A percentile compares a stretch with the other conserved stretches of the same genome.
Conservation (phyloP, 2,797 vertebrate species). For the Malacoctenus gilli region DNA sequence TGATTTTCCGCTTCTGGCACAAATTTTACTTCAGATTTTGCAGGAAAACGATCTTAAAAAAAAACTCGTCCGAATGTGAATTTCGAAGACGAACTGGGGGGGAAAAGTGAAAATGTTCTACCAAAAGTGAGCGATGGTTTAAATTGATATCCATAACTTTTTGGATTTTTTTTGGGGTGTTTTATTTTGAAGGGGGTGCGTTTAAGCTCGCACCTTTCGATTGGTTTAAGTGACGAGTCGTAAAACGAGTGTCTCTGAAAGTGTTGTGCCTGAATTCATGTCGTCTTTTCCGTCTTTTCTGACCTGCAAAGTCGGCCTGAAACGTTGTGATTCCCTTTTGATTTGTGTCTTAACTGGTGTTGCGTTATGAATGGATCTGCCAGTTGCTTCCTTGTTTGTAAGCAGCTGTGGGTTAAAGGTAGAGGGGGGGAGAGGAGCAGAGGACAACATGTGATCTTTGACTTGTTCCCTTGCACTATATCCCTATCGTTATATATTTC, state of each 20-base stretch:
- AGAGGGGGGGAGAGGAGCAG: conserved; percentile 80
- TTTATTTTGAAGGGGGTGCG: conserved; percentile 23
- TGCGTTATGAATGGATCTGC: conserved; percentile 81
- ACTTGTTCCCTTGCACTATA: conserved; percentile 98
- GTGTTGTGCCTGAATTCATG: conserved; percentile 48
- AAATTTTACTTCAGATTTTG: conserved; percentile 6
- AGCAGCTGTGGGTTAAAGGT: conserved; percentile 82
- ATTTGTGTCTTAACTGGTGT: conserved; percentile 69
- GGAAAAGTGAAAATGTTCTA: conserved; percentile 76
- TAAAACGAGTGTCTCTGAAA: conserved; percentile 20
- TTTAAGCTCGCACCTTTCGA: conserved; percentile 47
- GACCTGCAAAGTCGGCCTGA: conserved; percentile 47
- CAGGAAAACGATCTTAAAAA: conserved; percentile 1
- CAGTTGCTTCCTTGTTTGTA: conserved; percentile 83
- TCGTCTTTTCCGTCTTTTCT: conserved; percentile 52
- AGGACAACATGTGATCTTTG: conserved; percentile 89
- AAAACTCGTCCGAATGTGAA: too few species aligned
- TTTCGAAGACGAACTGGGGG: conserved; percentile 2
- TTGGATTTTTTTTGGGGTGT: conserved; percentile 8
- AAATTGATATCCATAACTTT: conserved; percentile 36
- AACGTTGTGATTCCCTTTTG: conserved; percentile 51
- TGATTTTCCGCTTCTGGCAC: conserved; percentile 6
- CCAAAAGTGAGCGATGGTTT: conserved; percentile 54
- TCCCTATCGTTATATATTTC: conserved; percentile 99
- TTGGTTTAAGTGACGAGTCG: conserved; percentile 25